Evolutionary conservation across 2,797 vertebrate genomes (phyloP).

Genomic region (Chrysocyon brachyurus): DNA sequence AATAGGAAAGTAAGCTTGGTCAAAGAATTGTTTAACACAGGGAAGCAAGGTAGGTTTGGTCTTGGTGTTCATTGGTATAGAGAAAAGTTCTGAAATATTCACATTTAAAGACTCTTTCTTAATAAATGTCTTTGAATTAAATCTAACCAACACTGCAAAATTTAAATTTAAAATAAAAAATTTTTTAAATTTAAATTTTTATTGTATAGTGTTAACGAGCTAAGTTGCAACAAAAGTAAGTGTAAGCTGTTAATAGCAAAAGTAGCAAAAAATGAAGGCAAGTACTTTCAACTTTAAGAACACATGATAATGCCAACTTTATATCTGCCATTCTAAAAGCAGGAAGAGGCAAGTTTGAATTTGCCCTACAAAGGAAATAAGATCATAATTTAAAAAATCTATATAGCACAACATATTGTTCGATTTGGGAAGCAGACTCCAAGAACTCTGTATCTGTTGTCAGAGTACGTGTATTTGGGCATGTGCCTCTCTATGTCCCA

Average conservation of each 20-base stretch:
- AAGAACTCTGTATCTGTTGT: neutral
- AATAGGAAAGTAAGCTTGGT: constrained; percentile 32
- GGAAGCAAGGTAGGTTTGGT: neutral
- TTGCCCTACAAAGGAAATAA: constrained; percentile 62
- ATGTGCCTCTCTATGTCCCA: neutral
- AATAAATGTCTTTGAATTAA: constrained; percentile 57
- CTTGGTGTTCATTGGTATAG: neutral
- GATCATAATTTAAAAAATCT: constrained; percentile 18
- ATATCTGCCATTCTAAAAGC: constrained; percentile 33
- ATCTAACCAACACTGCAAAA: constrained; percentile 72
- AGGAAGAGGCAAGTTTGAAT: constrained; percentile 33
- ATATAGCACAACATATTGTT: neutral
- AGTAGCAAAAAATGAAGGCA: constrained; percentile 36
- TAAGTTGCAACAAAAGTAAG: constrained; percentile 66
- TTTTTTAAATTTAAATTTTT: constrained; percentile 61
- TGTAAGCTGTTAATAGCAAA: constrained; percentile 66
- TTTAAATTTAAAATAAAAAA: no score
- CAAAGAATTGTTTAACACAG: constrained; percentile 7
- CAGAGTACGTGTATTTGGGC: neutral
- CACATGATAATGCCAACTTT: constrained; percentile 59
- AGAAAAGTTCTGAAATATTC: constrained; percentile 46
- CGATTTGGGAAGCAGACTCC: neutral
- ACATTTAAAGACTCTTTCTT: constrained; percentile 48
- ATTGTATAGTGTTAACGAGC: constrained; percentile 75
- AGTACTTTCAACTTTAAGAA: constrained; percentile 62